Base-by-base conservation (phyloP, 2,888 invertebrate species). In the Tricholauxania praeusta region DNA sequence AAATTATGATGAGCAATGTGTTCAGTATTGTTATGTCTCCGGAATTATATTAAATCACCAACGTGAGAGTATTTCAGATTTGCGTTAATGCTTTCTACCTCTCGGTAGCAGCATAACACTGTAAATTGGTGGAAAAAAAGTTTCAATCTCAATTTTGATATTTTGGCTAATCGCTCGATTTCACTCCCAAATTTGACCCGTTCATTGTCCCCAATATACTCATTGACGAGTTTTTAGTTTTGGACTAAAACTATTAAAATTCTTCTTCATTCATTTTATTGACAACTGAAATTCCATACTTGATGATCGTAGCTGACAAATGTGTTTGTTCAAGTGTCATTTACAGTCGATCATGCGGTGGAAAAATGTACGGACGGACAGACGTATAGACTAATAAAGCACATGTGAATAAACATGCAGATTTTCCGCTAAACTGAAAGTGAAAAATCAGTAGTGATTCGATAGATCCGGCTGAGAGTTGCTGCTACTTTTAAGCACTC, bases 261-360 rank as follows among this genome's bases (percentile, higher is more conserved):
- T 55, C 55, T 55, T n/a, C 55, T 10, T 1, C 63, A 48, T n/a
- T n/a, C 12, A 22, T 28, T 28, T 28, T 28, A 28, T 8, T 8
- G 47, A 63, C 17, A 47, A 39, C 48, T 48, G 39, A 60, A 15
- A 19, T 15, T 32, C 12, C 60, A 32, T 39, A 55, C 47, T 19
- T n/a, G 62, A 70, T 53, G 62, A 63, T 70, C 70, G 52, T 17
- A 12, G 55, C 70, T 70, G 70, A 53, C 70, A 63, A 55, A 63
- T 65, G 53, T 76, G 71, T 75, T 75, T 75, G 71, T 68, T 74
- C 75, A 74, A 74, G 74, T 74, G 72, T 73, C 74, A 73, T 73
- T 69, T 22, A 53, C 60, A 57, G 69, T 49, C 70, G 70, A 53
- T 63, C 53, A 22, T 48, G 63, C 67, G 67, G 39, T 39, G 39